Evolutionary conservation across 2,113 vertebrate genomes (phyloP), one percentile per base, ranked within the genome.

Genomic region (Crotophaga sulcirostris): DNA sequence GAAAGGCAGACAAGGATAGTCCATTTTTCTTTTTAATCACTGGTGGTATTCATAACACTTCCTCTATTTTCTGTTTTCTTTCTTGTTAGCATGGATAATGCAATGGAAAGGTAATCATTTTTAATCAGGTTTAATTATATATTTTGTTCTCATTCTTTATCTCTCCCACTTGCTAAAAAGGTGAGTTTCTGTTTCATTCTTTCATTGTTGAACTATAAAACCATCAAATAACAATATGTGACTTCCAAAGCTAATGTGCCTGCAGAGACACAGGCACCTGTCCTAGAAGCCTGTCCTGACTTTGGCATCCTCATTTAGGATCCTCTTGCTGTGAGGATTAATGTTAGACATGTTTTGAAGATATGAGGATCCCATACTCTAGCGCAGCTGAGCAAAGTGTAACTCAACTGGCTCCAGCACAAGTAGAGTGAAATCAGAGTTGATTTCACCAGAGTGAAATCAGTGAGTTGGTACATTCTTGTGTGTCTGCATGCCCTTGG

Each of bases 121-220:
- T 92, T 91, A 94, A 96, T 97, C 94, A 93, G 29, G 54, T 93
- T 91, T 96, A 96, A 97, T 97, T 95, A 89, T 79, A 64, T 28
- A 85, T 34, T 90, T 94, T 91, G 88, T 95, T 90, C 62, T 74
- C 45, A 51, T 66, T 63, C 36, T 84, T 94, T 92, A 80, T 95
- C 55, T 88, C 58, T 78, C 34, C 17, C 19, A 40, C n/a, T 85
- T 67, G 49, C 33, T 93, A 62, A 86, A 93, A 93, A 86, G 51
- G 84, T 92, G 81, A 86, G 68, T 26, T 91, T 89, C 59, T 86
- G 44, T 88, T 92, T 93, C 73, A 56, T 91, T 87, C 60, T 79
- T 60, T 40, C 55, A 91, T 96, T 91, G 64, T 67, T 74, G 45
- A 26, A 54, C 80, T 89, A 40, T 73, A 89, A 94, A 92, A 56